These are phyloP conservation scores for Slavum lentiscoides DNA, from an alignment of 2,888 invertebrate species.

Conservation along the genomic window DNA sequence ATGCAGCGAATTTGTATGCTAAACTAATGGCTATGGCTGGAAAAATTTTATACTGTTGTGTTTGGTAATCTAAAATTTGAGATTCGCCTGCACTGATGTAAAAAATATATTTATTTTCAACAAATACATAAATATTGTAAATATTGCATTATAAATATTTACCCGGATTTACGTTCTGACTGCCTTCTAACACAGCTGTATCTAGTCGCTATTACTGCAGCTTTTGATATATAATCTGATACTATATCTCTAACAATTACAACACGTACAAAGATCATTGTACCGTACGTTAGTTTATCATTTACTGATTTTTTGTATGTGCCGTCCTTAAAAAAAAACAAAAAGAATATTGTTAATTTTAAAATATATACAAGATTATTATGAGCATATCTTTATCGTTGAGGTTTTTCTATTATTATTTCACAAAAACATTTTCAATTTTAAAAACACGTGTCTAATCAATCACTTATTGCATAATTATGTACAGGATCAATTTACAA, in stretches of 20 bases:
- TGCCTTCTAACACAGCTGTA: slow-evolving; percentile 90
- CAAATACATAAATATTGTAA: not conserved
- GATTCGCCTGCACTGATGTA: slow-evolving; percentile 76
- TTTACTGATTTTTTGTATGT: slow-evolving; percentile 82
- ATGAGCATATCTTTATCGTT: not conserved
- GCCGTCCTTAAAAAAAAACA: slow-evolving; percentile 68
- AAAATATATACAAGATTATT: not conserved
- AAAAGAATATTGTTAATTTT: not conserved
- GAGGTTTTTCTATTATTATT: not conserved
- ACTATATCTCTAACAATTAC: slow-evolving; percentile 80
- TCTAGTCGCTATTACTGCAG: slow-evolving; percentile 84
- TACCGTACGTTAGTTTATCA: slow-evolving; percentile 84
- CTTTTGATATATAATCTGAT: slow-evolving; percentile 76
- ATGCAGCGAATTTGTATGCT: slow-evolving; percentile 75
- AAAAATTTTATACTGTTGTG: slow-evolving; percentile 91
- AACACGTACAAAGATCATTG: slow-evolving; percentile 93
- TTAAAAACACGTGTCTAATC: not conserved
- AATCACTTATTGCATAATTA: not conserved
- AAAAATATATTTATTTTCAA: slow-evolving; percentile 32
- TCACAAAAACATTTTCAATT: not conserved
- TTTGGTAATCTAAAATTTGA: slow-evolving; percentile 89
- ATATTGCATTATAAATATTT: slow-evolving; percentile 59
- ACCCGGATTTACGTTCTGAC: slow-evolving; percentile 82
- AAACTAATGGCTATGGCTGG: slow-evolving; percentile 81
- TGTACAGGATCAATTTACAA: not conserved